Conservation (phyloP, 2,888 invertebrate species). For the Agriopis leucophaearia region DNA sequence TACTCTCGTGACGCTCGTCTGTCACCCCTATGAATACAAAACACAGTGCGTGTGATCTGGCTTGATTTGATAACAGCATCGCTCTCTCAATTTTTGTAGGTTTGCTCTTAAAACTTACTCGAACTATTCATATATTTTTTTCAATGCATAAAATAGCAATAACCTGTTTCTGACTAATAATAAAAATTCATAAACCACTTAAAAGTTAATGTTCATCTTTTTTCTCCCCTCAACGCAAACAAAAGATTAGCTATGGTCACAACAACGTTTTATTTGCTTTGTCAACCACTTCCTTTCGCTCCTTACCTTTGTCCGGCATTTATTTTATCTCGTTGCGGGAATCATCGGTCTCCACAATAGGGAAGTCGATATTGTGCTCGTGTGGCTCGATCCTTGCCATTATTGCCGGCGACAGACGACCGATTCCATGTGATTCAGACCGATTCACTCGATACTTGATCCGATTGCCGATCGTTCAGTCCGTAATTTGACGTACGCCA, state of each 20-base stretch:
- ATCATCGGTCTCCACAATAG: conserved; percentile 43
- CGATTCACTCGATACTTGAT: conserved; percentile 42
- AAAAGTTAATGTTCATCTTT: conserved; percentile 25
- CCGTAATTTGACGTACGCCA: conserved; percentile 41
- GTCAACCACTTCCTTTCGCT: conserved; percentile 45
- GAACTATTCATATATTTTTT: background rate
- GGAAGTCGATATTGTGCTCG: conserved; percentile 46
- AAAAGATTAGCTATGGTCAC: conserved; percentile 40
- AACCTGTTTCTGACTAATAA: background rate
- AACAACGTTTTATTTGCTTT: conserved; percentile 43
- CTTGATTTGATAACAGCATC: conserved; percentile 35
- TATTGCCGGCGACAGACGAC: conserved; percentile 34
- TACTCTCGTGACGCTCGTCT: conserved; percentile 55
- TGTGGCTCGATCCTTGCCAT: conserved; percentile 36
- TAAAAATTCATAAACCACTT: conserved; percentile 23
- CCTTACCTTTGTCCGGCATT: conserved; percentile 45
- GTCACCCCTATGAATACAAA: conserved; percentile 51
- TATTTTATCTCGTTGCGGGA: conserved; percentile 48
- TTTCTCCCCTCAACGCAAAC: conserved; percentile 34
- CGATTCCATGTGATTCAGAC: conserved; percentile 35
- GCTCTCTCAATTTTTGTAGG: conserved; percentile 7
- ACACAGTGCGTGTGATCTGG: conserved; percentile 39
- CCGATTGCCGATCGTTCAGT: conserved; percentile 43
- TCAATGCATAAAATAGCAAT: background rate
- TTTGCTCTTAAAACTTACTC: background rate